Base-by-base conservation (phyloP, 2,113 vertebrate species). In the Pedionomus torquatus region DNA sequence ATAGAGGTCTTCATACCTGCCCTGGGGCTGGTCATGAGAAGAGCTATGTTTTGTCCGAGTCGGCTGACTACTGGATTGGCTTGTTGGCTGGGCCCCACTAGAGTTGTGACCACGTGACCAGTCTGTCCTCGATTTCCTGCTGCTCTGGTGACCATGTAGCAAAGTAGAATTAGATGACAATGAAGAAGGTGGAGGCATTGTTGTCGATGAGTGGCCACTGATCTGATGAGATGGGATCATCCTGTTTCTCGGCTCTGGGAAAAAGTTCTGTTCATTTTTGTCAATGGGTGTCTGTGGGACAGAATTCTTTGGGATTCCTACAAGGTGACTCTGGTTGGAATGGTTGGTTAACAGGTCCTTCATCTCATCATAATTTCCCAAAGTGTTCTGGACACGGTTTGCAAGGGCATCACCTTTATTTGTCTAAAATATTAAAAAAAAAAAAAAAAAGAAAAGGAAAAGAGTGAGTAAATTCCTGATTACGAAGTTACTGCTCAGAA, bases 291-390 rank as follows among this genome's bases (percentile, higher is more conserved):
- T 98, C 97, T 99, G 99, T 31, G 99, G 97, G 90, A 98, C 98
- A 92, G 98, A 98, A 98, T 98, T 99, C 98, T 99, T 99, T 96
- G 99, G 99, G 95, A 99, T 99, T 93, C 99, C 99, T 94, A 99
- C 99, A 92, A 99, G 98, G 95, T 99, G 99, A 95, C 99, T 99
- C 98, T 99, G 99, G 97, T 99, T 99, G 80, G 99, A 99, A 92
- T 99, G 99, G 97, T 98, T 99, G 90, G 99, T 99, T 97, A 99
- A 94, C 79, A 99, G 98, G 96, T 99, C 99, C 95, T 99, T 99
- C 99, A 99, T 99, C 97, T 99, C 99, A 93, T 99, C 99, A 24
- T 99, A 99, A 96, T 99, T 99, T 94, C 99, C 99, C 98, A 99
- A 86, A 1, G 99, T 99, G 97, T 99, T 99, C 98, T 99, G 99